Evolutionary conservation across 2,113 vertebrate species (phyloP).

Genomic region (Burhinus bistriatus): DNA sequence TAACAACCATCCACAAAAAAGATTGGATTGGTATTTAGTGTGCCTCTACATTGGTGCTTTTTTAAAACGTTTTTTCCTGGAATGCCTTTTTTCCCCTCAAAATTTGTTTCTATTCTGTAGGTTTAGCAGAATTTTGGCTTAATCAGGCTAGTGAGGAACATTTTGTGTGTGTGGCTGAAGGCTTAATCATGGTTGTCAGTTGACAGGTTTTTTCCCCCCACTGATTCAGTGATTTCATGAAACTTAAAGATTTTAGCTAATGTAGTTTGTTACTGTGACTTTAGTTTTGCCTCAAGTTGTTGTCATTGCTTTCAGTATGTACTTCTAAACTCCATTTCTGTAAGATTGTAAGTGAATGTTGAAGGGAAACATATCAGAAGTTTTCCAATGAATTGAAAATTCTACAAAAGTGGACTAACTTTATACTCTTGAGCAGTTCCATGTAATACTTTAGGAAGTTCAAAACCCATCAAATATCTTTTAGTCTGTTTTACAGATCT

Average conservation of each 20-base stretch:
- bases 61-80: not conserved
- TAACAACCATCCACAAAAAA: not conserved
- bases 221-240: not conserved
- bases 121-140: not conserved
- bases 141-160: not conserved
- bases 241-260: not conserved
- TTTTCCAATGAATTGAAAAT: not conserved
- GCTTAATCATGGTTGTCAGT: not conserved
- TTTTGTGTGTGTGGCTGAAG: not conserved
- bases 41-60: not conserved
- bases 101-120: not conserved
- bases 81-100: not conserved
- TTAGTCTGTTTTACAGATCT: not conserved
- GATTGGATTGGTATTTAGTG: not conserved
- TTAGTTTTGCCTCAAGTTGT: not conserved
- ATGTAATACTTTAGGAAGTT: not conserved
- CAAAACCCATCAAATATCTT: not conserved
- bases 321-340: not conserved
- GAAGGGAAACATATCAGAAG: not conserved
- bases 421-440: not conserved
- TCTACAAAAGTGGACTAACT: not conserved
- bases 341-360: not conserved
- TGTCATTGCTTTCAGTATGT: not conserved
- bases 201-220: fast-evolving
- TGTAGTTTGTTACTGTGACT: not conserved